Percentiles rank a stretch among this genome's conserved stretches.
Conservation (phyloP, 2,797 vertebrate species). For the Oreochromis mossambicus region DNA sequence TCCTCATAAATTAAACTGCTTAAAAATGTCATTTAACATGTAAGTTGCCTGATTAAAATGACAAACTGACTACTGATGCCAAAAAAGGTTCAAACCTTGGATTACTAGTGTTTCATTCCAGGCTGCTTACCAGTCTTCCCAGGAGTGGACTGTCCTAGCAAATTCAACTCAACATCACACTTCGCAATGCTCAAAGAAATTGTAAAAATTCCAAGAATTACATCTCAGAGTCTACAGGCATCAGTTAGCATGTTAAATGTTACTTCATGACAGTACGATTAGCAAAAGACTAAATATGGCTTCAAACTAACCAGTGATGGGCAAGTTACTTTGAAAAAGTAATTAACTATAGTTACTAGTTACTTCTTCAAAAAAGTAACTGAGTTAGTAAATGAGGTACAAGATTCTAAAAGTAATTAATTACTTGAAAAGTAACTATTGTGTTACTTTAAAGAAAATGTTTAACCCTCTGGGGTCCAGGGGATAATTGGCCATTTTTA, state of each 20-base stretch:
- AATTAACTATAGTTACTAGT: no score
- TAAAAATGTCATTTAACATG: neutral
- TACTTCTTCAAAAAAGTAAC: no score
- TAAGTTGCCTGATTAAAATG: neutral
- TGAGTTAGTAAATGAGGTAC: no score
- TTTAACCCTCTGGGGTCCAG: no score
- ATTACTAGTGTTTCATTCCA: neutral
- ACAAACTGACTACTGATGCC: neutral
- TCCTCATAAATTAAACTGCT: neutral
- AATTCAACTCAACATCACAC: neutral
- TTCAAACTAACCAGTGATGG: neutral
- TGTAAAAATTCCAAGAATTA: neutral
- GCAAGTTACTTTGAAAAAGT: no score
- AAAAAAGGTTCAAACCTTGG: rapidly evolving
- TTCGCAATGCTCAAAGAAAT: neutral
- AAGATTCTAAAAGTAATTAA: no score
- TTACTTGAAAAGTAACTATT: no score
- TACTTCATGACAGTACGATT: neutral
- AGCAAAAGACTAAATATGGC: neutral
- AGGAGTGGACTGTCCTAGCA: neutral
- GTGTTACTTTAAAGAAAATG: no score
- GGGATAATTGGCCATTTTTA: no score
- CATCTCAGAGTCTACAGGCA: neutral
- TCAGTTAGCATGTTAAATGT: neutral
- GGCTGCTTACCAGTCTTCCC: neutral